Evolutionary conservation across 2,888 invertebrate species (phyloP), one percentile per base, ranked within the genome.

Genomic region (Pheosia gnoma): DNA sequence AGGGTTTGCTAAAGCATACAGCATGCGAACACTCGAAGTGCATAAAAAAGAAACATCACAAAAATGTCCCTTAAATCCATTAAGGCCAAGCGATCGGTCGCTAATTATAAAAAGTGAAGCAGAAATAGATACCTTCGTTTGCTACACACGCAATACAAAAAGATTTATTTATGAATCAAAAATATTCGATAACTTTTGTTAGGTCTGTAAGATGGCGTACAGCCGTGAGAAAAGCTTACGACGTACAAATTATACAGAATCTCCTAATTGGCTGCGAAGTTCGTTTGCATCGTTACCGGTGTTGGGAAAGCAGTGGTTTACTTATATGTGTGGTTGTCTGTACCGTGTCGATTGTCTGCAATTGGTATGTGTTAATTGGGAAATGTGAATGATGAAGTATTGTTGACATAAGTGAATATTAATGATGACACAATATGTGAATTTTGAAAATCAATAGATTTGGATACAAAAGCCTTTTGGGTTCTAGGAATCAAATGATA

Each of bases 251-350:
- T 86, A 84, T 80, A 75, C 70, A 68, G 66, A 70, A 59, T 59
- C 58, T 73, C 75, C 88, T 89, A 89, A 90, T 89, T 88, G 85
- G 71, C 69, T 76, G 71, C 65, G 79, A 80, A 73, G 78, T 80
- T 79, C 75, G 68, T 79, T 80, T 77, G 74, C 72, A 74, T 74
- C 59, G 62, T 76, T 70, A 64, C 61, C 51, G 54, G 36, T 58
- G 59, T 59, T 60, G 39, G n/a, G 13, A 55, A 60, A 49, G n/a
- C 60, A 57, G 52, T 47, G 62, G 60, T 62, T 25, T 61, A 58
- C 54, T 39, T 61, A 57, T 61, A 57, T 57, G 45, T 57, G 57
- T 57, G 37, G 11, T 49, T 45, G 37, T 38, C 47, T 57, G 37
- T 57, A 47, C 47, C 36, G n/a, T 38, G 36, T 57, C 37, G 49